Evolutionary conservation across 2,113 vertebrate species (phyloP).

Genomic region (Gavialis gangeticus): DNA sequence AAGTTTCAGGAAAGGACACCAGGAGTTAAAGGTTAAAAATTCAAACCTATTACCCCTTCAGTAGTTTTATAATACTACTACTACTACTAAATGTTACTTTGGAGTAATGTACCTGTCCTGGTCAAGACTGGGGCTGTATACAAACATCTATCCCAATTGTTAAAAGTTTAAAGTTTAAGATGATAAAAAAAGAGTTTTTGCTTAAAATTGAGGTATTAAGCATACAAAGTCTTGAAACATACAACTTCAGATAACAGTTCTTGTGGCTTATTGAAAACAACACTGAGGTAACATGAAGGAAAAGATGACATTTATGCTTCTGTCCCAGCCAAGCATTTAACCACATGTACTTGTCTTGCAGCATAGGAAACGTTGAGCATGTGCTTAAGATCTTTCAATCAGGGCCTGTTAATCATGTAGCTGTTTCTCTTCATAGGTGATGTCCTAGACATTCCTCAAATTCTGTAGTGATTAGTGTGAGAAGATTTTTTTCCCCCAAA

Average conservation of each 20-base stretch:
- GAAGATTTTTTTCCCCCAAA: not conserved
- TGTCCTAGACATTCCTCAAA: not conserved
- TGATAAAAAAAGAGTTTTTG: not conserved
- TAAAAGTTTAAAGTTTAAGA: not conserved
- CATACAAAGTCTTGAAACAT: constrained; percentile 42
- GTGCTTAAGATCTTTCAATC: not conserved
- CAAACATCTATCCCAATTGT: not conserved
- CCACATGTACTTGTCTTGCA: not conserved
- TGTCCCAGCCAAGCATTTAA: constrained; percentile 42
- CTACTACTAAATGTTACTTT: not conserved
- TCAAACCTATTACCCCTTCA: not conserved
- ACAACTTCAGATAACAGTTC: constrained; percentile 42
- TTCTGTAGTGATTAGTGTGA: not conserved
- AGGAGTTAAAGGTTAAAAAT: too few species aligned
- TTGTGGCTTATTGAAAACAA: constrained; percentile 8
- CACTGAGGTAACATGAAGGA: constrained; percentile 34
- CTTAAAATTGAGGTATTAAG: constrained; percentile 18
- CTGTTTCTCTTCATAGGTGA: not conserved
- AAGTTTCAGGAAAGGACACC: too few species aligned
- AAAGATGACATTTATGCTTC: constrained; percentile 53
- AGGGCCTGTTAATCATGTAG: not conserved
- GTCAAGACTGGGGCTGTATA: not conserved
- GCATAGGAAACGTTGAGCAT: not conserved
- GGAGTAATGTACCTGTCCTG: not conserved
- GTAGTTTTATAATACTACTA: not conserved